These are phyloP conservation scores for Cuculus canorus DNA, from an alignment of 2,797 vertebrate genomes.

Conservation along the genomic window DNA sequence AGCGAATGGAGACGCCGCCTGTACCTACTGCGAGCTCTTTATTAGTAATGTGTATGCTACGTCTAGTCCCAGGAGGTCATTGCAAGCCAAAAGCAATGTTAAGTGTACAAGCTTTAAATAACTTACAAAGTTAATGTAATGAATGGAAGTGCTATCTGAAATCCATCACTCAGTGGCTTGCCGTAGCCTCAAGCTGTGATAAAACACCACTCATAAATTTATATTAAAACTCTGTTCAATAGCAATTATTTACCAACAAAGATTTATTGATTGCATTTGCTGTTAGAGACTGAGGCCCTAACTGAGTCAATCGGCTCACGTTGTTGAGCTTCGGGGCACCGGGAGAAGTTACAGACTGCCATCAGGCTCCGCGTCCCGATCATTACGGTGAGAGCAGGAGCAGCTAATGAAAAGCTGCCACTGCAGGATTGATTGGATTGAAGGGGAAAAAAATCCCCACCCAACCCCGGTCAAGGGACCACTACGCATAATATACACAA, in stretches of 20 bases:
- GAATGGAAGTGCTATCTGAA: constrained; percentile 79
- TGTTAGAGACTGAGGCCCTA: constrained; percentile 70
- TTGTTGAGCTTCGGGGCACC: constrained; percentile 50
- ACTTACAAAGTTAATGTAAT: constrained; percentile 82
- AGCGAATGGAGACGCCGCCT: not conserved
- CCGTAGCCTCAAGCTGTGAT: constrained; percentile 81
- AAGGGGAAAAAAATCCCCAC: not conserved
- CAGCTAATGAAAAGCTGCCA: constrained; percentile 18
- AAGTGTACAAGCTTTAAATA: constrained; percentile 81
- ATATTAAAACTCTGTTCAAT: constrained; percentile 85
- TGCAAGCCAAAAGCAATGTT: constrained; percentile 79
- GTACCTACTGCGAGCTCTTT: not conserved
- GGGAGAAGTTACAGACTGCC: constrained; percentile 14
- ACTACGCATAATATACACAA: not conserved
- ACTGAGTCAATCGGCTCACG: constrained; percentile 73
- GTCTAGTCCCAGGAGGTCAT: constrained; percentile 76
- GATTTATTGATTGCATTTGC: constrained; percentile 83
- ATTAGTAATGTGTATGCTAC: constrained; percentile 18
- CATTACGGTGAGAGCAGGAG: not conserved
- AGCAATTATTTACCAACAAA: constrained; percentile 89
- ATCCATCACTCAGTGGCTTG: constrained; percentile 78
- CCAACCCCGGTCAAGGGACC: not conserved
- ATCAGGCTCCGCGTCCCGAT: constrained; percentile 16
- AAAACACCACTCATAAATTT: constrained; percentile 86
- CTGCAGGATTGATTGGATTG: not conserved